Conservation (phyloP, 2,888 invertebrate genomes). For the Euproctis similis region DNA sequence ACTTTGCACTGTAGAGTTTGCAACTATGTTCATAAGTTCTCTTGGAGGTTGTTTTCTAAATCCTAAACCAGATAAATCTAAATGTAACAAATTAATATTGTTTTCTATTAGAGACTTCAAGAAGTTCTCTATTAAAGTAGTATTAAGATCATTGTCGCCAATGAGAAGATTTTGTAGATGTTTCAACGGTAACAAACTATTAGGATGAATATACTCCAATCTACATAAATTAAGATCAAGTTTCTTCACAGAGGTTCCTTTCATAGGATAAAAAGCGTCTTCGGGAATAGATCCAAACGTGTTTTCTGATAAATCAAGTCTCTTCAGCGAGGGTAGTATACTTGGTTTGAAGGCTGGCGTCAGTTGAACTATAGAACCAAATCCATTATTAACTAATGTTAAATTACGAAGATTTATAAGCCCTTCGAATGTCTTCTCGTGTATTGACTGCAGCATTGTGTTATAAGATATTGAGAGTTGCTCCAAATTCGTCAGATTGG, state of each 20-base stretch:
- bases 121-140: constrained; percentile 52
- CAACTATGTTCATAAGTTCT: constrained; percentile 62
- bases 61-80: constrained; percentile 72
- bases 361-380: constrained; percentile 55
- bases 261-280: constrained; percentile 62
- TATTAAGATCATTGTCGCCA: constrained; percentile 71
- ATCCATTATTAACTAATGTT: constrained; percentile 73
- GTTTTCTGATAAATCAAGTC: constrained; percentile 73
- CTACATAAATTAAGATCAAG: constrained; percentile 71
- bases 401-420: constrained; percentile 64
- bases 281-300: constrained; percentile 55
- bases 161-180: constrained; percentile 60
- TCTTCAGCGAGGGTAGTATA: constrained; percentile 58
- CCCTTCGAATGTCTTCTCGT: constrained; percentile 65
- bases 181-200: constrained; percentile 61
- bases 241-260: constrained; percentile 51
- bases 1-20: constrained; percentile 61
- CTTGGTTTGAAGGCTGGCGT: constrained; percentile 54
- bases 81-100: constrained; percentile 52
- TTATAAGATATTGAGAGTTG: constrained; percentile 76
- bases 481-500: constrained; percentile 57
- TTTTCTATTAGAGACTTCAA: constrained; percentile 42
- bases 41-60: constrained; percentile 68
- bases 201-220: constrained; percentile 68
- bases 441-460: constrained; percentile 54